Conservation (phyloP, 2,113 vertebrate species). For the Ranitomeya imitator region DNA sequence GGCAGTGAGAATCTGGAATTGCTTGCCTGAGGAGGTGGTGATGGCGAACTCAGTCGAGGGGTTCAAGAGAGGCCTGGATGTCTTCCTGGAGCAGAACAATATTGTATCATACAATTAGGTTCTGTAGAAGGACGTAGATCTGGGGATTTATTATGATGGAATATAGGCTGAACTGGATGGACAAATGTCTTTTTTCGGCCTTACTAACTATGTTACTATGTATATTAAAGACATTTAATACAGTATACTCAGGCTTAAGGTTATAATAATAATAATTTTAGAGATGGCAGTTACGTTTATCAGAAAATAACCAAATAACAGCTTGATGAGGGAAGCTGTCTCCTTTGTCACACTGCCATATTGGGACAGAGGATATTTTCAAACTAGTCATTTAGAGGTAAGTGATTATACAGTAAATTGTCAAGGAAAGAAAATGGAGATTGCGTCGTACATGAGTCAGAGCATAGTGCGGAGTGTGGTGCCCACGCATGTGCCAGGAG, state of each 20-base stretch:
- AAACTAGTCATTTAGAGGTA: slow-evolving; percentile 44
- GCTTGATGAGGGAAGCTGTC: not conserved
- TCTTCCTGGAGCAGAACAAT: no score
- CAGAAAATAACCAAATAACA: slow-evolving; percentile 1
- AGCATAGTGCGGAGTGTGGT: slow-evolving; percentile 23
- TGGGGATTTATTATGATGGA: no score
- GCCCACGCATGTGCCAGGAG: slow-evolving; percentile 52
- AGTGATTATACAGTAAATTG: slow-evolving; percentile 49
- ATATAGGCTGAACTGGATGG: no score
- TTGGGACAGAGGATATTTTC: slow-evolving; percentile 23
- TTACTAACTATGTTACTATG: no score
- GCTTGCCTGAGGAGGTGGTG: no score
- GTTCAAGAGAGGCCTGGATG: no score
- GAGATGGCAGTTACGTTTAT: not conserved
- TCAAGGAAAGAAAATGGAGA: slow-evolving; percentile 35
- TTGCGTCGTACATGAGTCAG: slow-evolving; percentile 47
- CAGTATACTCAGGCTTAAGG: not conserved
- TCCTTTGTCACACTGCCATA: not conserved
- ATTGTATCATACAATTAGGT: no score
- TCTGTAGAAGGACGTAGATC: no score
- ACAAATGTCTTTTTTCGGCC: no score
- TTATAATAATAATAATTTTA: not conserved
- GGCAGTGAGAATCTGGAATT: no score
- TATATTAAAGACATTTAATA: not conserved
- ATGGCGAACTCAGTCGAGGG: no score